Evolutionary conservation across 2,113 vertebrate species (phyloP).

Genomic region (Hemiscyllium ocellatum): DNA sequence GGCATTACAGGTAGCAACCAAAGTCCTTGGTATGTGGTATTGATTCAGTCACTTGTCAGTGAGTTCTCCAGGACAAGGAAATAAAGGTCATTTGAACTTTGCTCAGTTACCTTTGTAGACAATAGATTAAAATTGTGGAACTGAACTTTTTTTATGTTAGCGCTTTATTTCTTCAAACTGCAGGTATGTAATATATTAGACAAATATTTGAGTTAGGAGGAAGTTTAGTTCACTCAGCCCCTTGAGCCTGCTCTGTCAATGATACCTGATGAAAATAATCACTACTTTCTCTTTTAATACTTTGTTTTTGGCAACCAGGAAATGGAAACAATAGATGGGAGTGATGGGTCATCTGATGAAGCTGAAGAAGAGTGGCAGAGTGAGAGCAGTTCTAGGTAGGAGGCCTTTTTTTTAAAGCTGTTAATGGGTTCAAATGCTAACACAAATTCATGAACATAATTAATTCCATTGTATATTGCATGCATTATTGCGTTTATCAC

Average conservation of each 20-base stretch:
- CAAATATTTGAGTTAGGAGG: no score
- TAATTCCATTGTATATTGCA: not conserved
- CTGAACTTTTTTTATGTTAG: not conserved
- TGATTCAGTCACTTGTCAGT: not conserved
- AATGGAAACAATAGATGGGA: conserved; percentile 71
- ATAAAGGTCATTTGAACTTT: not conserved
- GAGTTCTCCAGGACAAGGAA: not conserved
- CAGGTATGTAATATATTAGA: not conserved
- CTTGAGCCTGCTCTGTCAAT: no score
- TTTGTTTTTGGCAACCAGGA: conserved; percentile 50
- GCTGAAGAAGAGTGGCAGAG: conserved; percentile 80
- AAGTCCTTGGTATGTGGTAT: not conserved
- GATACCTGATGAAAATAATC: not conserved
- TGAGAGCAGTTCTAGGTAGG: conserved; percentile 88
- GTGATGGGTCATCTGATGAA: conserved; percentile 74
- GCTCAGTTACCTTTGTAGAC: not conserved
- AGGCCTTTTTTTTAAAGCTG: not conserved
- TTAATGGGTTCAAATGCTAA: not conserved
- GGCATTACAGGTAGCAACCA: not conserved
- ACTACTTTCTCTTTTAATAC: not conserved
- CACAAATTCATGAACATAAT: not conserved
- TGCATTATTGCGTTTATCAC: not conserved
- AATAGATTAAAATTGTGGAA: not conserved
- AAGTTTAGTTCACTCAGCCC: no score
- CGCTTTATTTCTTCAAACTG: not conserved